phyloP scores from a whole-genome alignment of 2,113 vertebrate species.

The Suncus etruscus region DNA sequence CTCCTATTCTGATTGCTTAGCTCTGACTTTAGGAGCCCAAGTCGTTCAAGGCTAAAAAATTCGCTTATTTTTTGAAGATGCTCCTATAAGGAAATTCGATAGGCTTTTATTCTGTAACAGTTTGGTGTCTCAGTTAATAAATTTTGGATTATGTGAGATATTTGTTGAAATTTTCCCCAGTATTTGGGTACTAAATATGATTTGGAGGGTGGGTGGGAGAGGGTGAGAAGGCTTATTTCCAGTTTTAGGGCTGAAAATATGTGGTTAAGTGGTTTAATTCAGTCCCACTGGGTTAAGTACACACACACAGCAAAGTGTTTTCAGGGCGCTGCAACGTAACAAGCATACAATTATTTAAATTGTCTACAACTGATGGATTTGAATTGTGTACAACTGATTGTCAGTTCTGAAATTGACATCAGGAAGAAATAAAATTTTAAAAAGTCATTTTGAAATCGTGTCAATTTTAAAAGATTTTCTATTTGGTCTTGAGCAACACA shows the following conservation, averaged over 20 bases:
- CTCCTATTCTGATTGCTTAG: constrained; percentile 56
- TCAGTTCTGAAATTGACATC: background rate
- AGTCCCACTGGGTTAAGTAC: background rate
- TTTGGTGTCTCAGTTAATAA: background rate
- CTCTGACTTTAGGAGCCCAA: constrained; percentile 51
- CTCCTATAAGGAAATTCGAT: background rate
- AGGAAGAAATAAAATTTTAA: background rate
- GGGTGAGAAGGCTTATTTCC: background rate
- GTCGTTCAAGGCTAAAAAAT: constrained; percentile 30
- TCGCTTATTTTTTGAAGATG: constrained; percentile 5
- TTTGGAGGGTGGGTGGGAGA: background rate
- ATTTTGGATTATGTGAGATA: background rate
- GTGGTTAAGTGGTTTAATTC: background rate
- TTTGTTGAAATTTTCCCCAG: constrained; percentile 10
- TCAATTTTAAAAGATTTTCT: background rate
- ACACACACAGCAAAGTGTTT: background rate
- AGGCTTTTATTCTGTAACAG: constrained; percentile 25
- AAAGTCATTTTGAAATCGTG: background rate
- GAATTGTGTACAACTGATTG: no score
- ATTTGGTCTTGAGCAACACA: constrained; percentile 18
- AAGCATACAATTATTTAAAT: background rate
- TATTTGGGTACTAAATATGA: constrained; percentile 16
- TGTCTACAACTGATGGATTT: background rate
- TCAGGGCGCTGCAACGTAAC: background rate
- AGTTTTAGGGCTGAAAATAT: background rate